Percentiles rank a stretch among this genome's conserved stretches.
These are phyloP conservation scores for Psylliodes chrysocephalus DNA, from an alignment of 2,888 invertebrate genomes.

Conservation along the genomic window DNA sequence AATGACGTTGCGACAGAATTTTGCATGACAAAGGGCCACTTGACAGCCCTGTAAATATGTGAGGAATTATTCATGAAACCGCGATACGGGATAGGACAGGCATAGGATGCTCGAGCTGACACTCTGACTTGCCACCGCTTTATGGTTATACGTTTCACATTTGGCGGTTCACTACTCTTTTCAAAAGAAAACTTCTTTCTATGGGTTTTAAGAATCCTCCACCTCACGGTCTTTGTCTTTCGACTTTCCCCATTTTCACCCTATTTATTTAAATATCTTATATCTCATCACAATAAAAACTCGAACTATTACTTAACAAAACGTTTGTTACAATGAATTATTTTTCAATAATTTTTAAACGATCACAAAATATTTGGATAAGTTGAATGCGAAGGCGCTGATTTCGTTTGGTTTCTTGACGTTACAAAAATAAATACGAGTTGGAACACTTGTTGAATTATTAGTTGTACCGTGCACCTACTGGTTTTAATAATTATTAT, in stretches of 20 bases:
- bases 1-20: conserved; percentile 65
- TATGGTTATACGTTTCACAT: conserved; percentile 21
- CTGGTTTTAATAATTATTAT: too few relatives aligned
- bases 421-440: too few relatives aligned
- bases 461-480: too few relatives aligned
- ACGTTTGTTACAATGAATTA: too few relatives aligned
- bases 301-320: too few relatives aligned
- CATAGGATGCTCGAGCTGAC: conserved; percentile 22
- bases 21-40: conserved; percentile 66
- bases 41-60: conserved; percentile 66
- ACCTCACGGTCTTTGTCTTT: background rate
- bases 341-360: too few relatives aligned
- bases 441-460: too few relatives aligned
- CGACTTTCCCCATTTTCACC: background rate
- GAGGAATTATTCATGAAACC: conserved; percentile 66
- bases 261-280: background rate
- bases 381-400: too few relatives aligned
- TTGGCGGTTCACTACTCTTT: conserved; percentile 27
- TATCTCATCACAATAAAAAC: background rate
- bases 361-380: too few relatives aligned
- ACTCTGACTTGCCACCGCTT: conserved; percentile 24
- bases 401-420: too few relatives aligned
- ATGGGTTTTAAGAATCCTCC: background rate
- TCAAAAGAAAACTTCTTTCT: conserved; percentile 3
- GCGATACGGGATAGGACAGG: conserved; percentile 56